phyloP scores from a whole-genome alignment of 2,888 invertebrate species.

The Polymixis lichenea region DNA sequence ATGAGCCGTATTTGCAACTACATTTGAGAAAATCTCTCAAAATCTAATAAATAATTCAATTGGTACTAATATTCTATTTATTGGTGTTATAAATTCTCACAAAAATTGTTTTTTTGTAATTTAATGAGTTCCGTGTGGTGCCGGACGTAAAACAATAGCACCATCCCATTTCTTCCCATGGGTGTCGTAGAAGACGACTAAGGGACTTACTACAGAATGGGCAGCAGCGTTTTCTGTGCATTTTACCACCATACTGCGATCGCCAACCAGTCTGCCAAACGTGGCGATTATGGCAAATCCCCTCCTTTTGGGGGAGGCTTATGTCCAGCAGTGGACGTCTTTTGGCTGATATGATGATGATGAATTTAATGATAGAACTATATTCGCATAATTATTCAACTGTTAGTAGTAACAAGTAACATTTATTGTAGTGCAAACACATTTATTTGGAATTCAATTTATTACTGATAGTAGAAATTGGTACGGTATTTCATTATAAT shows the following conservation, averaged over 20 bases:
- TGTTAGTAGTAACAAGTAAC: background rate
- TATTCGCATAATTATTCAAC: background rate
- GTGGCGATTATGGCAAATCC: too few species aligned
- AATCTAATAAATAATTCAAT: background rate
- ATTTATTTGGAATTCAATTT: background rate
- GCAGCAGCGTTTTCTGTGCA: too few species aligned
- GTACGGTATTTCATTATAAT: background rate
- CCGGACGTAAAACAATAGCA: too few species aligned
- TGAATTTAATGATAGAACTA: background rate
- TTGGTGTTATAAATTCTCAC: background rate
- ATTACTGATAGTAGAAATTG: background rate
- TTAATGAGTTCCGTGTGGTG: background rate
- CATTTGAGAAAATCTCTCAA: background rate
- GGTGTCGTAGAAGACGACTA: too few species aligned
- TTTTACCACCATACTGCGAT: too few species aligned
- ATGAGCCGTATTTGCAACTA: background rate
- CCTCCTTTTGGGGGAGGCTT: too few species aligned
- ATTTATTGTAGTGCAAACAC: background rate
- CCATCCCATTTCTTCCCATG: too few species aligned
- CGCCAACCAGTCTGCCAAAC: too few species aligned
- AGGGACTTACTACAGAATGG: too few species aligned
- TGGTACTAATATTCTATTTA: background rate
- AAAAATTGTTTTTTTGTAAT: background rate
- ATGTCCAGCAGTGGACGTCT: too few species aligned
- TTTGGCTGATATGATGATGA: too few species aligned